Base-by-base conservation (phyloP, 2,113 vertebrate genomes). In the Thalassarche chlororhynchos region DNA sequence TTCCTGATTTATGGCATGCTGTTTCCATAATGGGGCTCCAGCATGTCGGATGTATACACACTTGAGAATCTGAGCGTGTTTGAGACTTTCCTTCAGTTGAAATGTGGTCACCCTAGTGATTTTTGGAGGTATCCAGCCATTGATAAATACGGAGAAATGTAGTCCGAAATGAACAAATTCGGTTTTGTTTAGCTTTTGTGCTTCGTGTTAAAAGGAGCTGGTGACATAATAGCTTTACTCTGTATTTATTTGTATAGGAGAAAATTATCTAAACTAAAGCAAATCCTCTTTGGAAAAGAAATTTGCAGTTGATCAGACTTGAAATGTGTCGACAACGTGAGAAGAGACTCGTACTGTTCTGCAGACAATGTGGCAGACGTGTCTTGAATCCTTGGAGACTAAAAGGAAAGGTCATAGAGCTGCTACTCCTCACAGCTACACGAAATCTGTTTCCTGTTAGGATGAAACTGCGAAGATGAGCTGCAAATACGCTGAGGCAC, bases 361-460 rank as follows among this genome's bases (percentile, higher is more conserved):
- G 94, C 70, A 96, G 97, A 97, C 97, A 92, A 28, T 72, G 62
- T 66, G 79, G 96, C 97, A 91, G 92, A 38, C 83, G 62, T 94
- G 94, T 97, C 96, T 95, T 87, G 89, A 97, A 83, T 92, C 94
- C 94, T 89, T 94, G 12, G 90, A 94, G 97, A 80, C 92, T 57
- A 7, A 31, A 90, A 42, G 72, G 95, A 93, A 93, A 94, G 98
- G 98, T 97, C 97, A 95, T 79, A 86, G 91, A 68, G 74, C 81
- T 46, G 95, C 95, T 96, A 5, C 87, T 93, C 90, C 54, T 87
- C 58, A n/a, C 77, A 94, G 91, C 81, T 85, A 76, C 86, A 55
- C 13, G 6, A 84, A 93, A 86, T 89, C 95, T 93, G 95, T 96
- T 98, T 98, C 96, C 97, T 95, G 89, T 96, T 90, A 97, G 93